Evolutionary conservation across 2,113 vertebrate genomes (phyloP), one percentile per base, ranked within the genome.

Genomic region (Heterotilapia buettikoferi): DNA sequence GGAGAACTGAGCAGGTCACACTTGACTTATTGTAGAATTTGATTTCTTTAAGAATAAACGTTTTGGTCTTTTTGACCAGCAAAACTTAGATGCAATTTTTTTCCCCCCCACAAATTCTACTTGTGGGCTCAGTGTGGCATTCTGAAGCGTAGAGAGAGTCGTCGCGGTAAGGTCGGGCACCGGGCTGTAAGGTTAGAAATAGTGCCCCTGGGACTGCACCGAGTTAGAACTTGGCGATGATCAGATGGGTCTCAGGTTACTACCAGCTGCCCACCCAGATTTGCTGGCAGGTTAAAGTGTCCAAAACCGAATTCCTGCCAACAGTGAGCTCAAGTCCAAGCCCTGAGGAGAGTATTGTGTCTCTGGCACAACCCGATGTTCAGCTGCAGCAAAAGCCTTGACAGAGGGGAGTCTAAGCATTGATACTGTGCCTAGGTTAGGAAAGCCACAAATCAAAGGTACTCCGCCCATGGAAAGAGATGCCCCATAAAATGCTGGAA

Each of bases 251-350:
- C 89, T 96, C 93, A 87, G 88, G 95, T 97, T 96, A 93, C 95
- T 86, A 92, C 92, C 95, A 95, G 95, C 94, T 97, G 96, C 96
- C 94, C 94, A 95, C 95, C 94, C 95, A 93, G 88, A 95, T 95
- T 94, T 88, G 47, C 94, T 96, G 94, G 95, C 94, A 93, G 84
- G 90, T 94, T 92, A 82, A 90, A 90, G 92, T 93, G 93, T 96
- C 95, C 94, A 92, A 92, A 91, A 85, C 71, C 84, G 47, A 92
- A 92, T 89, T 86, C 80, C 84, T 93, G 96, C 96, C 95, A 96
- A 91, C 88, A 90, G 90, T 94, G 93, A 95, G 93, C 93, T 94
- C 91, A 89, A 92, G 71, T 82, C 85, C 86, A 86, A 90, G 85
- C 89, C 90, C 90, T 86, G 81, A 90, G 89, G 93, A 93, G 90